Base-by-base conservation (phyloP, 2,797 vertebrate species). In the Caiman crocodilus region DNA sequence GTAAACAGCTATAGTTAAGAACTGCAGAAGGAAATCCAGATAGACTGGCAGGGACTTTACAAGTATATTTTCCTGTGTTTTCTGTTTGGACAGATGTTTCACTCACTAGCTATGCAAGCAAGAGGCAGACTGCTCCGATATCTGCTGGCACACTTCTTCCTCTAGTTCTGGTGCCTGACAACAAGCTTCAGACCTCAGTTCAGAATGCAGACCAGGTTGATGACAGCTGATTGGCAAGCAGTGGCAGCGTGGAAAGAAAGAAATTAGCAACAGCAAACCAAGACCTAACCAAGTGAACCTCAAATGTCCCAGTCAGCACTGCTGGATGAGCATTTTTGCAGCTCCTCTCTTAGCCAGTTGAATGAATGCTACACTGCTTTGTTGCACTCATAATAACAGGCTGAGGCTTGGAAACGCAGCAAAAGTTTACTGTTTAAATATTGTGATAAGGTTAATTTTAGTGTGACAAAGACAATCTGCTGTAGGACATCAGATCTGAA, bases 141-240 rank as follows among this genome's bases (percentile, higher is more conserved):
- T 57, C 60, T 73, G 67, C 65, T 60, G 67, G n/a, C 63, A 71
- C 2, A n/a, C 6, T 5, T 60, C 77, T 55, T 80, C 35, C 64
- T 30, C 26, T 30, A n/a, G 75, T 50, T 32, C 25, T 74, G 50
- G 18, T 3, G 20, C 30, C 2, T 15, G 79, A 94, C 60, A 73
- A 69, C 58, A 50, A 67, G 55, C 61, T 78, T 85, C 35, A 57
- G 82, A 17, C 5, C n/a, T 67, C 28, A 63, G 76, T 50, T 59
- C 7, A 25, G 69, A 87, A 78, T 82, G 87, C 75, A 75, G 79
- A 87, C 76, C 32, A 60, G n/a, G 75, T 83, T 82, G 73, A 88
- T 95, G 93, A 95, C 86, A 91, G 78, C 79, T 59, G 82, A 86
- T 60, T 96, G 96, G 95, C 90, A 96, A 87, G 87, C 76, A 95